Evolutionary conservation across 2,113 vertebrate genomes (phyloP).

Genomic region (Silurus meridionalis): DNA sequence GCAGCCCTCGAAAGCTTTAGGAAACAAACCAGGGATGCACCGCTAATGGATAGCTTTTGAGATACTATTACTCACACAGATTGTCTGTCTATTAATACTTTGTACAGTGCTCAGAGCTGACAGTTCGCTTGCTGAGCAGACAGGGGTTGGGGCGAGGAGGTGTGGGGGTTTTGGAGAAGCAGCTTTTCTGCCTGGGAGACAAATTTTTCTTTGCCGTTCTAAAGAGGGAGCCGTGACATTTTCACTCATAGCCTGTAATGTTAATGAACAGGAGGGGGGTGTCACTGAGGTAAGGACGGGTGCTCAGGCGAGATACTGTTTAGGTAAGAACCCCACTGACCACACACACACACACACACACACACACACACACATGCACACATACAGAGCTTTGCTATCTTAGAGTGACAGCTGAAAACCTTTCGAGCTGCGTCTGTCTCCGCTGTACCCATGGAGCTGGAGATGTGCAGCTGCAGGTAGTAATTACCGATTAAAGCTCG

Average conservation of each 20-base stretch:
- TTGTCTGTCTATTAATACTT: conserved; percentile 35
- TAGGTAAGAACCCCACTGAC: conserved; percentile 6
- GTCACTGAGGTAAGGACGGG: conserved; percentile 21
- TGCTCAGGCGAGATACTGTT: conserved; percentile 27
- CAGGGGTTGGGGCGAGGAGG: background rate
- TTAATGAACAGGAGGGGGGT: conserved; percentile 49
- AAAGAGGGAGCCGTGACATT: conserved; percentile 51
- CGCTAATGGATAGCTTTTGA: conserved; percentile 31
- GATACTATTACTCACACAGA: conserved; percentile 37
- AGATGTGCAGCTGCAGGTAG: conserved; percentile 77
- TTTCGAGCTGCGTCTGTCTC: conserved; percentile 31
- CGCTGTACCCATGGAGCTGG: conserved; percentile 60
- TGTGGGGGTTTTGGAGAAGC: background rate
- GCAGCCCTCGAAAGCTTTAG: conserved; percentile 7
- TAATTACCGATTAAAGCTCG: conserved; percentile 79
- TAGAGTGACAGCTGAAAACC: conserved; percentile 51
- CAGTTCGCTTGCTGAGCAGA: background rate
- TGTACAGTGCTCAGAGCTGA: conserved; percentile 34
- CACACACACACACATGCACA: background rate
- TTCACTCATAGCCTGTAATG: conserved; percentile 45
- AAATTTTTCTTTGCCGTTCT: conserved; percentile 41
- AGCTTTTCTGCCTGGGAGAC: conserved; percentile 23
- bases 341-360: conserved; percentile 9
- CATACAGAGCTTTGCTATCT: conserved; percentile 9
- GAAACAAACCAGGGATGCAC: conserved; percentile 10